Evolutionary conservation across 2,888 invertebrate species (phyloP), one percentile per base, ranked within the genome.

Genomic region (Mycalesis mineus): DNA sequence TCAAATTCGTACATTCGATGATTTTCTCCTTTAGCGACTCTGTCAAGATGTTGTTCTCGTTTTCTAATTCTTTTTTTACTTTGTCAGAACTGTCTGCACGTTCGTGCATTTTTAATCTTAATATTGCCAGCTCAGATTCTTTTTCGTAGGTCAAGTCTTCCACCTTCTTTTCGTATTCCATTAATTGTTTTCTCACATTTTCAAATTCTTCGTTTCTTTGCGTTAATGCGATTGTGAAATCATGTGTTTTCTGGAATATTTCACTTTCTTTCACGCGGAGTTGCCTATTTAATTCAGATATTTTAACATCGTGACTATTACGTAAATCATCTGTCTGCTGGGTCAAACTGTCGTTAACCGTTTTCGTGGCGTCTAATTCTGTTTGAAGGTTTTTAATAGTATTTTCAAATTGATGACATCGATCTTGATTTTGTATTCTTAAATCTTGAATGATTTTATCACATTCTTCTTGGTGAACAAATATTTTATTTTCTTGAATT

Each of bases 41-140:
- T 40, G 76, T 65, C 49, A 85, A 68, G 60, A 66, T 68, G 13
- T 65, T 61, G 56, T 82, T 85, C 55, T 84, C 85, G 28, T 68
- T 68, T 64, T 82, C 76, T 8, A 75, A 64, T 59, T 82, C 79
- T 52, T 71, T 75, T 9, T 70, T 67, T 39, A 69, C 60, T 62
- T 73, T 78, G 51, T 83, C 79, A 57, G 76, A 84, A 59, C 66
- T 74, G 59, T 67, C 84, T 66, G 69, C 80, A 66, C 78, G 82
- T 63, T 91, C 91, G 39, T 90, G 90, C 67, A 92, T 82, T 73
- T 91, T 88, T 51, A 90, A 80, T 65, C 91, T 82, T 44, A 92
- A 69, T 41, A 88, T 77, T 17, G 91, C 91, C 56, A 91, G 75
- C 67, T 92, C 91, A 0, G 90, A 82, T 58, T 91, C 89, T 67